Conservation (phyloP, 2,113 vertebrate species). For the Bujurquina vittata region DNA sequence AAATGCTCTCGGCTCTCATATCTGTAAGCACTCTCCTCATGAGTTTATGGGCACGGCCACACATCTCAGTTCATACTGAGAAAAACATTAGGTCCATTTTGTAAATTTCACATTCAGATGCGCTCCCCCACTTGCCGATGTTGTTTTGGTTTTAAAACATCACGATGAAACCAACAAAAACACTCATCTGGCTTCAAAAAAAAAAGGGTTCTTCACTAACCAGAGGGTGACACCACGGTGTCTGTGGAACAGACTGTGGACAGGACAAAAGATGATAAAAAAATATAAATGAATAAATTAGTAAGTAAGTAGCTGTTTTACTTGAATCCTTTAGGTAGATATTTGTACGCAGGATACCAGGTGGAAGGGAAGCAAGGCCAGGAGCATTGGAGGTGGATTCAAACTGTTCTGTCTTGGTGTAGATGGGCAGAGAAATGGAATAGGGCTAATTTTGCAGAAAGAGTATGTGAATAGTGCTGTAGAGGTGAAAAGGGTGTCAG, state of each 20-base stretch:
- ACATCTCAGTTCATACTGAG: too few relatives aligned
- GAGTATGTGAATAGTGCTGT: too few relatives aligned
- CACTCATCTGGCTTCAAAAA: not conserved
- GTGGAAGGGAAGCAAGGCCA: not conserved
- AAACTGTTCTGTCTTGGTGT: not conserved
- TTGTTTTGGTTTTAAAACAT: not conserved
- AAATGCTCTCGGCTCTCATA: too few relatives aligned
- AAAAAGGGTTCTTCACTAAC: not conserved
- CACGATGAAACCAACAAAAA: not conserved
- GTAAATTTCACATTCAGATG: not conserved
- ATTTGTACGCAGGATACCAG: not conserved
- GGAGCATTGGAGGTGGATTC: not conserved
- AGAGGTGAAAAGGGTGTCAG: not conserved
- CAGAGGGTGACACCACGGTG: not conserved
- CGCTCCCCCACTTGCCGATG: not conserved
- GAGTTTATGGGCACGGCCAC: too few relatives aligned
- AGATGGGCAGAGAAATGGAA: not conserved
- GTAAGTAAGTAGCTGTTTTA: not conserved
- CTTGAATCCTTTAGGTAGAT: not conserved
- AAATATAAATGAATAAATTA: not conserved
- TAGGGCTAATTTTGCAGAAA: not conserved
- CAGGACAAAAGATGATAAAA: not conserved
- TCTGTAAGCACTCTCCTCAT: too few relatives aligned
- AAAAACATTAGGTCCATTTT: not conserved
- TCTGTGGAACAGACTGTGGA: not conserved